phyloP scores from a whole-genome alignment of 2,797 vertebrate genomes.

The Novumbra hubbsi region DNA sequence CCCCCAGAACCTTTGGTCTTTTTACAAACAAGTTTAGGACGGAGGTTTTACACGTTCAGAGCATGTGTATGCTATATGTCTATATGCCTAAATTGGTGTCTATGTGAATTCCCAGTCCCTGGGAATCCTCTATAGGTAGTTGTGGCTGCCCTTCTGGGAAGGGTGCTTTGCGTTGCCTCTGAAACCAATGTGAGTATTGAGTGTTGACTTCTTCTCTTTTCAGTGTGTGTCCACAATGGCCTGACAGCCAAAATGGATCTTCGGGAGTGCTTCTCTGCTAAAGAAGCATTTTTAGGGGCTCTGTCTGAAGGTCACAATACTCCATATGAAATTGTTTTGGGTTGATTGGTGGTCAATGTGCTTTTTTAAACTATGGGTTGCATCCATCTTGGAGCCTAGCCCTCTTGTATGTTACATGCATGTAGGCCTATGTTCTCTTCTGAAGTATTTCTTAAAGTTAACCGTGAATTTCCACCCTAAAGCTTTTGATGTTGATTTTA shows the following conservation, averaged over 20 bases:
- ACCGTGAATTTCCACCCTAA: conserved; percentile 26
- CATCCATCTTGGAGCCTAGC: conserved; percentile 51
- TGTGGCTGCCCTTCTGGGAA: conserved; percentile 14
- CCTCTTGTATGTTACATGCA: conserved; percentile 36
- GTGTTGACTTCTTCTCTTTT: conserved; percentile 34
- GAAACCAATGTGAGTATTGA: conserved; percentile 39
- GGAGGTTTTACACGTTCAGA: background rate
- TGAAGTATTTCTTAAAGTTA: conserved; percentile 46
- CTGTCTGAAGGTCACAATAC: conserved; percentile 47
- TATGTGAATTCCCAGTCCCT: background rate
- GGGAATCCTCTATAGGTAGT: conserved; percentile 2
- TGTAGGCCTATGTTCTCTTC: conserved; percentile 30
- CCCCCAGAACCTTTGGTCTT: background rate
- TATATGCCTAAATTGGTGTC: background rate
- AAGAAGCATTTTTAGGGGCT: conserved; percentile 43
- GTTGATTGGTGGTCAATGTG: conserved; percentile 33
- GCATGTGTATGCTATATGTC: background rate
- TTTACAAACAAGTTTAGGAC: background rate
- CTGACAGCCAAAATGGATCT: conserved; percentile 40
- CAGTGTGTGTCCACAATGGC: conserved; percentile 46
- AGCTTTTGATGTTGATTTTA: conserved; percentile 39
- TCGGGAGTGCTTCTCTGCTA: conserved; percentile 46
- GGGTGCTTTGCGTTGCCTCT: conserved; percentile 15
- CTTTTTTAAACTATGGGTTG: conserved; percentile 35
- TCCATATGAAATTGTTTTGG: conserved; percentile 44